Conservation (phyloP, 2,113 vertebrate genomes). For the Heliornis fulica region DNA sequence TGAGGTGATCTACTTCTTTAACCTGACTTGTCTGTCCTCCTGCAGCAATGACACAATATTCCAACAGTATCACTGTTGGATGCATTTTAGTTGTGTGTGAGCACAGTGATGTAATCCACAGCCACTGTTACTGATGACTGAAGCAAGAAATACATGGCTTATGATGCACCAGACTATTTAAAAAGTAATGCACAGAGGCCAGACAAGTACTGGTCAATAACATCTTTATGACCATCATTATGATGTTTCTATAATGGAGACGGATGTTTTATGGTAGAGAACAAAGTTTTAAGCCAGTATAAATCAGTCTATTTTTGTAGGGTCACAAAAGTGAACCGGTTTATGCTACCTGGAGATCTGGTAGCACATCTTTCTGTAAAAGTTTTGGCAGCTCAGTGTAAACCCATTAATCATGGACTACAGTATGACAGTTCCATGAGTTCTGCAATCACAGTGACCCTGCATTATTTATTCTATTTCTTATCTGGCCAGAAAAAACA, state of each 20-base stretch:
- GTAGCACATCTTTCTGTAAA: background rate
- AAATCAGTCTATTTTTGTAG: background rate
- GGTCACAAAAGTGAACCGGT: background rate
- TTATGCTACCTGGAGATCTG: background rate
- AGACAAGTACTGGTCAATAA: background rate
- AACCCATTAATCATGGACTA: slow-evolving; percentile 30
- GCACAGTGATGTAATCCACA: background rate
- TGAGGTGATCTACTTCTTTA: background rate
- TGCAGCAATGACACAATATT: background rate
- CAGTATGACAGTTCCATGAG: background rate
- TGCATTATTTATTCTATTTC: slow-evolving; percentile 26
- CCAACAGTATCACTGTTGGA: accelerated
- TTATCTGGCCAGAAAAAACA: slow-evolving; percentile 39
- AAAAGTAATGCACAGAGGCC: background rate
- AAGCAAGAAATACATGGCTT: background rate
- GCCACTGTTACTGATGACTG: background rate
- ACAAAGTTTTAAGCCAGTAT: background rate
- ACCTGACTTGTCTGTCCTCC: background rate
- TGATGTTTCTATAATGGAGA: background rate
- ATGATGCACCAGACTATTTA: background rate
- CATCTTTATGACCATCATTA: background rate
- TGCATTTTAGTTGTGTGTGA: background rate
- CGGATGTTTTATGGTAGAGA: background rate
- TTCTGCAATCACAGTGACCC: background rate
- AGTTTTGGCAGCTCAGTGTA: background rate